A percentile compares a stretch with the other conserved stretches of the same genome.
Evolutionary conservation across 2,797 vertebrate species (phyloP).

Genomic region (Cuniculus paca): DNA sequence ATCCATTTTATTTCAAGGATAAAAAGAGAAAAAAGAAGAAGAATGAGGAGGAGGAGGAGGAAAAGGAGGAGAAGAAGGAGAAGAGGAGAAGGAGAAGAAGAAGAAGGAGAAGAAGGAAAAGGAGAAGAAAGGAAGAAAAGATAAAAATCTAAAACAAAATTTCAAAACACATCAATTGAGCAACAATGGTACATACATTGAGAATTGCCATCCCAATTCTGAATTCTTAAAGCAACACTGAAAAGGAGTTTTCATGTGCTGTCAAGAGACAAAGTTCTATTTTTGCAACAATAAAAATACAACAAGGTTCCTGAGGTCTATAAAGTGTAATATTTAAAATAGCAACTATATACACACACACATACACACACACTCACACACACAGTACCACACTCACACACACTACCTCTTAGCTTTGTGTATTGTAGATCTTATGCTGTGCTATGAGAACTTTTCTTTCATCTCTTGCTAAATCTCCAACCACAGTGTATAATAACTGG

Average conservation of each 20-base stretch:
- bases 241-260: background rate
- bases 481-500: rapidly evolving
- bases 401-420: background rate
- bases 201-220: no score
- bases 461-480: background rate
- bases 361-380: no score
- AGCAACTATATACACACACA: background rate
- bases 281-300: background rate
- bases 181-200: no score
- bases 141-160: no score
- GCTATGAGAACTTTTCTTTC: background rate
- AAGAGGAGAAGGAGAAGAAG: no score
- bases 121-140: no score
- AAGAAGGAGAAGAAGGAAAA: no score
- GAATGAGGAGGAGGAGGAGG: no score
- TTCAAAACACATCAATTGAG: no score
- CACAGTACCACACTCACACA: background rate
- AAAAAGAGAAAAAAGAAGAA: no score
- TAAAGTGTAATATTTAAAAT: background rate
- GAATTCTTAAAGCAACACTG: background rate
- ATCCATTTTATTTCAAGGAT: no score
- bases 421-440: rapidly evolving
- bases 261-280: background rate
- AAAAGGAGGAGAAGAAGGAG: no score
- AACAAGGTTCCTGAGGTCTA: background rate